Evolutionary conservation across 2,888 invertebrate species (phyloP), one percentile per base, ranked within the genome.

Genomic region (Polymixis lichenea): DNA sequence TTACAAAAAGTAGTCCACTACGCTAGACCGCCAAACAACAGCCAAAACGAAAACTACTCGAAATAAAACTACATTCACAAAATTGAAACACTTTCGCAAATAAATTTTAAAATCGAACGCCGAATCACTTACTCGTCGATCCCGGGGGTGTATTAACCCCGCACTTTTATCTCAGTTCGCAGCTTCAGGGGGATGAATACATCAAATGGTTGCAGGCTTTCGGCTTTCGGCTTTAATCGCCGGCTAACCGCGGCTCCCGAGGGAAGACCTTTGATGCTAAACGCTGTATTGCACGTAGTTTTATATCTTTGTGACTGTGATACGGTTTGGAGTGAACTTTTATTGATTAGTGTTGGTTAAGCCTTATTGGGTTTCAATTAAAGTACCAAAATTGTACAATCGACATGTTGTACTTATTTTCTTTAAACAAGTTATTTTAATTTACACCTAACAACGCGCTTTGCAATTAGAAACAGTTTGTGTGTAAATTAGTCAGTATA

Each of bases 121-220:
- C 87, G 87, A 92, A 91, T 90, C 87, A 88, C 89, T 88, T 90
- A 90, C 87, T 87, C 86, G 88, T 56, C 86, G 87, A 88, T 88
- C 89, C 90, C 88, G 70, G 62, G 88, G 89, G 92, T 88, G 90
- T 88, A 88, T 91, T 91, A 91, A 91, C 85, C 85, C 84, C 85
- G 84, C 85, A 90, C 88, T 92, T 91, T 92, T 93, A 92, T 91
- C 90, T 90, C 87, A 86, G 72, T 83, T 86, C 88, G 84, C 87
- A 89, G 87, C 80, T 88, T 89, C 87, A 86, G 82, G 85, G 91
- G 91, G 91, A 92, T 94, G 93, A 94, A 94, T 93, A 94, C 93
- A 94, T 94, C 94, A 94, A 93, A 94, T 92, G 91, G 89, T 90
- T 84, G 82, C 88, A 78, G 88, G 86, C 86, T 83, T 85, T 80